Conservation (phyloP, 2,888 invertebrate species). For the Lagria hirta region DNA sequence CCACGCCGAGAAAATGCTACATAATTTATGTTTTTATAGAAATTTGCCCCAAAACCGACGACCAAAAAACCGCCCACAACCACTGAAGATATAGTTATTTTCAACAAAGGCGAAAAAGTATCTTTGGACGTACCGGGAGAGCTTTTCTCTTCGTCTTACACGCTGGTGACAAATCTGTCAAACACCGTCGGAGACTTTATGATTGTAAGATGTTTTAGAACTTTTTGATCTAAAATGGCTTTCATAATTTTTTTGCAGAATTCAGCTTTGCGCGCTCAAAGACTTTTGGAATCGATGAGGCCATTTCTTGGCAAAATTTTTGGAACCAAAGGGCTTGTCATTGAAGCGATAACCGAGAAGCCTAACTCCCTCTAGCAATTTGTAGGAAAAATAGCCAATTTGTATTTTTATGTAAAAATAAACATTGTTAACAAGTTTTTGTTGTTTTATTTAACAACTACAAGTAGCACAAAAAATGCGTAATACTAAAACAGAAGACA, state of each 20-base stretch:
- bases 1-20: neutral
- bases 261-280: conserved; percentile 73
- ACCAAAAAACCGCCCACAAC: conserved; percentile 51
- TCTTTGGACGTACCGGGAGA: conserved; percentile 67
- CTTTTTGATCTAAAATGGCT: conserved; percentile 1
- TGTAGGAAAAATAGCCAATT: too few species aligned
- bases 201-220: conserved; percentile 58
- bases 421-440: too few species aligned
- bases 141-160: conserved; percentile 69
- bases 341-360: conserved; percentile 58
- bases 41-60: conserved; percentile 38
- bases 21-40: conserved; percentile 10
- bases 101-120: conserved; percentile 66
- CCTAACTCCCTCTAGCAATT: too few species aligned
- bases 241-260: conserved; percentile 62
- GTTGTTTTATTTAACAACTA: too few species aligned
- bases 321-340: conserved; percentile 71
- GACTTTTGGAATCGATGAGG: conserved; percentile 71
- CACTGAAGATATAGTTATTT: conserved; percentile 61
- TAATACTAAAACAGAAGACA: too few species aligned
- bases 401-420: too few species aligned
- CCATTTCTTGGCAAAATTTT: conserved; percentile 73
- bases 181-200: conserved; percentile 67
- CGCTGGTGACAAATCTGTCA: conserved; percentile 66
- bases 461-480: too few species aligned